Evolutionary conservation across 2,888 invertebrate genomes (phyloP).

Genomic region (Spisula subtruncata): DNA sequence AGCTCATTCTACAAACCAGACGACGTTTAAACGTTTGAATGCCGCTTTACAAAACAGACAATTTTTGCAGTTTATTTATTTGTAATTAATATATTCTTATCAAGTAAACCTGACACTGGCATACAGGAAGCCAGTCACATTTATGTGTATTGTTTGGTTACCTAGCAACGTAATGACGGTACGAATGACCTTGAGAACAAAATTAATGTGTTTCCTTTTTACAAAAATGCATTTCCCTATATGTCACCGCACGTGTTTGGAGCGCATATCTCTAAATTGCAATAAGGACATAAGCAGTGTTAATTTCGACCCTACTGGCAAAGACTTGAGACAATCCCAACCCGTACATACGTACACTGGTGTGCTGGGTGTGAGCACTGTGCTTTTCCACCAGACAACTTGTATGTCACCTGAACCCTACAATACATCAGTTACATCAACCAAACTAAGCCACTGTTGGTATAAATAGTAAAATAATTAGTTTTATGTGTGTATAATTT

Average conservation of each 20-base stretch:
- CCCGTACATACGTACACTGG: not conserved
- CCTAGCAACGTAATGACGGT: not conserved
- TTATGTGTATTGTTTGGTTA: not conserved
- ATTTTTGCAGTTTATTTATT: slow-evolving; percentile 12
- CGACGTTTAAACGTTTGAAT: not conserved
- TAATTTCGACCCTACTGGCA: not conserved
- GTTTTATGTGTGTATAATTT: no score
- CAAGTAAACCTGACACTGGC: not conserved
- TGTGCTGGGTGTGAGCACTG: no score
- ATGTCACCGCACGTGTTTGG: no score
- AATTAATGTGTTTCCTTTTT: not conserved
- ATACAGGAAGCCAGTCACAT: not conserved
- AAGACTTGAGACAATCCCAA: not conserved
- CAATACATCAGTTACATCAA: no score
- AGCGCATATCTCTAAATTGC: not conserved
- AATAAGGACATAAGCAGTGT: not conserved
- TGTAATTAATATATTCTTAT: slow-evolving; percentile 27
- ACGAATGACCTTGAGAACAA: not conserved
- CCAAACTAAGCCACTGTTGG: no score
- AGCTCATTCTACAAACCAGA: not conserved
- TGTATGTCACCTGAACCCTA: no score
- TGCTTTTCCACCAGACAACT: no score
- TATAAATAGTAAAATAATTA: no score
- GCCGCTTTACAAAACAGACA: not conserved
- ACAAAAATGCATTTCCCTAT: not conserved